Percentiles rank a stretch among this genome's conserved stretches.
Conservation (phyloP, 2,113 vertebrate species). For the Podocnemis expansa region DNA sequence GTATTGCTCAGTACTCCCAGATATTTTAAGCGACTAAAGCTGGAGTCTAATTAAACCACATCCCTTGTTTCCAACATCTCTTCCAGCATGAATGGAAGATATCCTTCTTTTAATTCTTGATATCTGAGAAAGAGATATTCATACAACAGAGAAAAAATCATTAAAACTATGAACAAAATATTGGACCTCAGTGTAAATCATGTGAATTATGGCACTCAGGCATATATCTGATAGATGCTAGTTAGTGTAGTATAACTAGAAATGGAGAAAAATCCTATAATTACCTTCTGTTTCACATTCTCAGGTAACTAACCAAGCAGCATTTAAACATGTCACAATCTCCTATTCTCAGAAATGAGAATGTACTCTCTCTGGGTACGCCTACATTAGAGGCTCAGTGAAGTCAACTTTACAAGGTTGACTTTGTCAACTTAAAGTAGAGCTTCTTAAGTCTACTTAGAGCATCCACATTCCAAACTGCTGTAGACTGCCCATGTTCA, state of each 20-base stretch:
- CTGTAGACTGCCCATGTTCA: too few relatives aligned
- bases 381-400: too few relatives aligned
- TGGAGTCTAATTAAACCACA: not conserved
- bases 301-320: not conserved
- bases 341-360: not conserved
- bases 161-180: not conserved
- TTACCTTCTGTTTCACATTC: not conserved
- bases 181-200: accelerated
- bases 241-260: not conserved
- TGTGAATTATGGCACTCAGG: not conserved
- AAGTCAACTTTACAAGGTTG: too few relatives aligned
- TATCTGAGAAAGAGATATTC: not conserved
- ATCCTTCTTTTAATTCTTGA: not conserved
- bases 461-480: too few relatives aligned
- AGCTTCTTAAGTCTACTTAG: too few relatives aligned
- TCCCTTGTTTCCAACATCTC: not conserved
- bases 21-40: not conserved
- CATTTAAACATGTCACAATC: not conserved
- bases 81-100: not conserved
- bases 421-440: too few relatives aligned
- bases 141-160: not conserved
- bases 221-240: not conserved
- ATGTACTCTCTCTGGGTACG: not conserved
- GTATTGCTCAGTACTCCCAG: not conserved
- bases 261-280: not conserved